Base-by-base conservation (phyloP, 2,797 vertebrate genomes). In the Crocodylus rhombifer region DNA sequence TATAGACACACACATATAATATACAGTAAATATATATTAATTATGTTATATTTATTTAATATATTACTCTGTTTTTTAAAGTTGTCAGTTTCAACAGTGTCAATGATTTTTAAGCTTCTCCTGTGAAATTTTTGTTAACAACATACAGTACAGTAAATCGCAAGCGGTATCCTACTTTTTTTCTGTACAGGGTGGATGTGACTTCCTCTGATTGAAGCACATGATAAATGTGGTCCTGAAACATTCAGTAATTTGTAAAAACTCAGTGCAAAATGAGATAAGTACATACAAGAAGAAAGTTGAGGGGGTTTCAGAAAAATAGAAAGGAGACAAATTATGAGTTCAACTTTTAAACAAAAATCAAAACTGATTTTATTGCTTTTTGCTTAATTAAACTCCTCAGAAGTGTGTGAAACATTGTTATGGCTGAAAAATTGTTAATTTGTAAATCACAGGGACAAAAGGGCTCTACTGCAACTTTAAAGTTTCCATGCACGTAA, bases 381-480 rank as follows among this genome's bases (percentile, higher is more conserved):
- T 93, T 97, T 95, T 96, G 88, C 95, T 98, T 98, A 98, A 98
- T 98, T 98, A 98, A 98, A 97, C 87, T 87, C 86, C 57, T 86
- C 93, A 93, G 96, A 98, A 97, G 94, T 95, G 87, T 94, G 96
- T 87, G 95, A 96, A 97, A 97, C 96, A 91, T 97, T 96, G 97
- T 97, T 97, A 96, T 93, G 92, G 94, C 95, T 96, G 88, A 95
- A 97, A 97, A 98, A 97, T 89, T 96, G 97, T 97, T 97, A 95
- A 97, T 98, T 98, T 98, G 98, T 98, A 98, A 99, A 98, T 99
- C 98, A 98, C 98, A 98, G 98, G 98, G 98, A 99, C 99, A 98
- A 99, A 99, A 98, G 98, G 98, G 97, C 91, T 96, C 87, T 67
- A 28, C 90, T 96, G 96, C 97, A 98, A 98, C 98, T 98, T 98